Evolutionary conservation across 2,797 vertebrate species (phyloP).

Genomic region (Diglossa cyanea): DNA sequence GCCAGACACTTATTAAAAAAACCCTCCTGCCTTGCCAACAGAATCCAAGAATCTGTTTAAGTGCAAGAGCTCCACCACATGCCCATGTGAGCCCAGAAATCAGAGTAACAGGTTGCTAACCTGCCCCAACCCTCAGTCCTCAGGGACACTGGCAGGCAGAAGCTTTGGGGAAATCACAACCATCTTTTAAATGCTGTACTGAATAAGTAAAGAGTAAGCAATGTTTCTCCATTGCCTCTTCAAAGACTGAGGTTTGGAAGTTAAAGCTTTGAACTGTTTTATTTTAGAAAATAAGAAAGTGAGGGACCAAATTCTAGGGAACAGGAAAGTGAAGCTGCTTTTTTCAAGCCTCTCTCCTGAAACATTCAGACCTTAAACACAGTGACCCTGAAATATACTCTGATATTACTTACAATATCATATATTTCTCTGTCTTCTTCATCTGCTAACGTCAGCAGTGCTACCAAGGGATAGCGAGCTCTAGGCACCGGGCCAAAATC

Average conservation of each 20-base stretch:
- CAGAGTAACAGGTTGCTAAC: not conserved
- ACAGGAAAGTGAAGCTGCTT: not conserved
- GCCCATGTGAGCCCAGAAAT: not conserved
- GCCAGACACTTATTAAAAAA: not conserved
- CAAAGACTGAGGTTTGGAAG: not conserved
- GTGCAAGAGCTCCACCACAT: not conserved
- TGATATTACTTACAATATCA: slow-evolving; percentile 85
- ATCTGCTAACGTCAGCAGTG: slow-evolving; percentile 84
- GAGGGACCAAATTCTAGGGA: not conserved
- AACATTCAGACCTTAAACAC: not conserved
- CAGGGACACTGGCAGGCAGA: not conserved
- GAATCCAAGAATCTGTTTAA: not conserved
- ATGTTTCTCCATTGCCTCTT: not conserved
- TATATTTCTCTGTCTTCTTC: slow-evolving; percentile 80
- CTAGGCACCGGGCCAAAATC: slow-evolving; percentile 89
- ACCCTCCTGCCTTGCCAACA: not conserved
- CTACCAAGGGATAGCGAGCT: slow-evolving; percentile 86
- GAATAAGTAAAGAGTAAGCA: not conserved
- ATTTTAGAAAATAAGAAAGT: not conserved
- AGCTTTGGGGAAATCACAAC: not conserved
- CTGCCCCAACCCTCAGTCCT: not conserved
- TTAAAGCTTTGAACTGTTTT: not conserved
- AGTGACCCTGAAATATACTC: not conserved
- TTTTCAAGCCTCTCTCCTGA: not conserved
- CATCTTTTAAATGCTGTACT: not conserved